Percentiles rank a stretch among this genome's conserved stretches.
These are phyloP conservation scores for Agrochola lota DNA, from an alignment of 2,888 invertebrate species.

Conservation along the genomic window DNA sequence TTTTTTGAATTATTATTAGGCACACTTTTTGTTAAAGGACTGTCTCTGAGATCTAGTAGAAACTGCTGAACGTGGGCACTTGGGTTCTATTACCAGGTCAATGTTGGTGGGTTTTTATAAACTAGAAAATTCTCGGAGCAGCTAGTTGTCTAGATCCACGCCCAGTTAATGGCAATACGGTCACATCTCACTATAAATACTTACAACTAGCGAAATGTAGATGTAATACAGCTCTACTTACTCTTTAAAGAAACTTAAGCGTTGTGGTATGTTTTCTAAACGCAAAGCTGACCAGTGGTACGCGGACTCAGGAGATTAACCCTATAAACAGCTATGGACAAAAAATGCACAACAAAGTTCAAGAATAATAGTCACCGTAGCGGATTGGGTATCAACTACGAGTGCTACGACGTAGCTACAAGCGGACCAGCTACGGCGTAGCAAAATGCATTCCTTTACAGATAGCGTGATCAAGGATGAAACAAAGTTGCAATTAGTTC, in stretches of 20 bases:
- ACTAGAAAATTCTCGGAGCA: no score
- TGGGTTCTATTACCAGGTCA: no score
- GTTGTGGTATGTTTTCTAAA: background rate
- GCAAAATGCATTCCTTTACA: conserved; percentile 14
- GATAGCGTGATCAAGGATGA: conserved; percentile 21
- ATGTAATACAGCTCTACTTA: no score
- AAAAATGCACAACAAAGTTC: background rate
- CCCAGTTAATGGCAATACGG: no score
- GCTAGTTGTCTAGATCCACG: no score
- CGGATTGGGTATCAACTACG: background rate
- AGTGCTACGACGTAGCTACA: conserved; percentile 26
- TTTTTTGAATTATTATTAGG: no score
- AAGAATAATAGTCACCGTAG: conserved; percentile 8
- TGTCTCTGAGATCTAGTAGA: background rate
- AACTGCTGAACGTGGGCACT: no score
- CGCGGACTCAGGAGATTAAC: no score
- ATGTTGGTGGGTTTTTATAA: no score
- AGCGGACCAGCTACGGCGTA: conserved; percentile 43
- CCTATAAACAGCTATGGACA: background rate
- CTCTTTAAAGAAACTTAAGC: no score
- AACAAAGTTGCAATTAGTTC: conserved; percentile 39
- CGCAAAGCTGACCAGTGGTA: no score
- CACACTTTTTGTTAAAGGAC: background rate
- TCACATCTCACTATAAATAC: no score
- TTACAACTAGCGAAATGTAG: background rate